phyloP scores from a whole-genome alignment of 2,113 vertebrate species.

The Macrotus californicus region DNA sequence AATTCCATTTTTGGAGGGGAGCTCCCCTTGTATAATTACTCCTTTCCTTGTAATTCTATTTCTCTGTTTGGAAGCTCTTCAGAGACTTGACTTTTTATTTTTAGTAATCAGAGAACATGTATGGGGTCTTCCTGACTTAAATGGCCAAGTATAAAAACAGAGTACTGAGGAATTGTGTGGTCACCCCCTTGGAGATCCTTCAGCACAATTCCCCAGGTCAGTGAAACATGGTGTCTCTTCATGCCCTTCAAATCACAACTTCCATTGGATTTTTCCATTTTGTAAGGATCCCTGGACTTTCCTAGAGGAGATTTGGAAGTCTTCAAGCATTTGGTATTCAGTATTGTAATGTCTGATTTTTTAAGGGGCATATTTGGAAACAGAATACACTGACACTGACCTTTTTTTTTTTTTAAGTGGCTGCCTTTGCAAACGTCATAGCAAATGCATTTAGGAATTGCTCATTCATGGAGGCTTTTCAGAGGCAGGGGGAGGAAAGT shows the following conservation, averaged over 20 bases:
- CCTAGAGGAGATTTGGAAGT: constrained; percentile 33
- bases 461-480: constrained; percentile 36
- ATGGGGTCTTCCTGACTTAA: not conserved
- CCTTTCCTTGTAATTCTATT: not conserved
- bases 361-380: constrained; percentile 54
- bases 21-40: not conserved
- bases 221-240: not conserved
- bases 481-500: constrained; percentile 13
- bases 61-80: not conserved
- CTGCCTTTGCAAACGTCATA: constrained; percentile 33
- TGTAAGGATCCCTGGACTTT: constrained; percentile 13
- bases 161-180: not conserved
- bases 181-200: not conserved
- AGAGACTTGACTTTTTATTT: not conserved
- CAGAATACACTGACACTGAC: constrained; percentile 45
- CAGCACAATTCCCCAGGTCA: constrained; percentile 9
- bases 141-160: not conserved
- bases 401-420: constrained; percentile 57
- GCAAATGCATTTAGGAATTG: constrained; percentile 54
- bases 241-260: not conserved
- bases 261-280: constrained; percentile 38
- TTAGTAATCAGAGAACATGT: not conserved
- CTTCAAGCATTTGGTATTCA: constrained; percentile 55
- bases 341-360: constrained; percentile 43
- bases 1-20: too few relatives aligned